phyloP scores from a whole-genome alignment of 2,888 invertebrate genomes.

The Hyppa rectilinea region DNA sequence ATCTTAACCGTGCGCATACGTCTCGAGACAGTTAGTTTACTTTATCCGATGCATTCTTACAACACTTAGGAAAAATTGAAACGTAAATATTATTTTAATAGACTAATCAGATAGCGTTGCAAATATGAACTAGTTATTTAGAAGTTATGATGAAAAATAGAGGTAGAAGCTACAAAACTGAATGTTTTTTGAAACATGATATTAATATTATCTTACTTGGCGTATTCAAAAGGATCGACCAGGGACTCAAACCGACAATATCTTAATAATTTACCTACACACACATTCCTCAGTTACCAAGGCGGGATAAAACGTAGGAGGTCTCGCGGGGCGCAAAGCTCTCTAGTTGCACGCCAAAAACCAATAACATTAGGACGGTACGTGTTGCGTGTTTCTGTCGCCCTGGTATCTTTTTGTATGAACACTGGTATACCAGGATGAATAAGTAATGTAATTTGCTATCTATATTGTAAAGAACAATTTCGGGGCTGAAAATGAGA shows the following conservation, averaged over 20 bases:
- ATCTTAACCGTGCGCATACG: conserved; percentile 51
- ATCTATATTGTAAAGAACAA: conserved; percentile 21
- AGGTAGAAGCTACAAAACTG: background rate
- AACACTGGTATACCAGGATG: conserved; percentile 53
- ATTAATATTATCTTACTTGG: background rate
- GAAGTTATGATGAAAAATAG: background rate
- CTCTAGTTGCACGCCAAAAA: conserved; percentile 80
- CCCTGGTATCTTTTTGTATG: conserved; percentile 72
- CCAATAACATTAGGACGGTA: conserved; percentile 87
- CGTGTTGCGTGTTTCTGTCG: conserved; percentile 79
- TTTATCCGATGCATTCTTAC: conserved; percentile 62
- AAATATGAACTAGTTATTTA: conserved; percentile 31
- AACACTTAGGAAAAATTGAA: conserved; percentile 62
- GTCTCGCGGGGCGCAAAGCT: conserved; percentile 77
- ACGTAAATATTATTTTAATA: conserved; percentile 57
- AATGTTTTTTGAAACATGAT: no score
- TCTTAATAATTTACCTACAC: conserved; percentile 79
- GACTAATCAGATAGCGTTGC: conserved; percentile 32
- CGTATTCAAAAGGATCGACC: conserved; percentile 43
- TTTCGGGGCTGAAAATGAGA: conserved; percentile 7
- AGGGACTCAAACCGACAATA: conserved; percentile 68
- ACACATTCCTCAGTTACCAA: conserved; percentile 79
- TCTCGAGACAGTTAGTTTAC: conserved; percentile 64
- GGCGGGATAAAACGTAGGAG: conserved; percentile 81
- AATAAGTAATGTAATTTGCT: conserved; percentile 60